Base-by-base conservation (phyloP, 2,797 vertebrate genomes). In the Muraenolepis orangiensis region DNA sequence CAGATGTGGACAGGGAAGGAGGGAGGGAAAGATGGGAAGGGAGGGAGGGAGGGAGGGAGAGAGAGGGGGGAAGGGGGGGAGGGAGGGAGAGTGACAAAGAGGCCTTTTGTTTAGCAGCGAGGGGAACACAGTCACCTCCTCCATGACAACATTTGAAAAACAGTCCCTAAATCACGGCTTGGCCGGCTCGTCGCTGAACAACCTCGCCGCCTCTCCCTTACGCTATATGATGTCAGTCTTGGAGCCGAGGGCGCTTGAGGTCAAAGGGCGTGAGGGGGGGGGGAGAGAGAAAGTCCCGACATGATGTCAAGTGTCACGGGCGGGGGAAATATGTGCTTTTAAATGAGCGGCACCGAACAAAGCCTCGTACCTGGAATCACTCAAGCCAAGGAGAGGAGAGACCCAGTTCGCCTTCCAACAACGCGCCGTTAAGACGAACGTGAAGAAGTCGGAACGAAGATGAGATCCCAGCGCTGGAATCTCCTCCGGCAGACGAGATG, bases 1-100 rank as follows among this genome's bases (percentile, higher is more conserved):
- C 91, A 93, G 89, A 92, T 91, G 91, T 89, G 90, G 86, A 85
- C 32, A 23, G 46, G 82, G 82, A 72, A 67, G 82, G 69, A n/a
- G 13, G n/a, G 34, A 11, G 28, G 38, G 64, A n/a, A n/a, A n/a
- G n/a, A n/a, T n/a, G n/a, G n/a, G n/a, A n/a, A n/a, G n/a, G n/a
- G n/a, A n/a, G 18, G 61, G 23, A 14, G 13, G n/a, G 61, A 13
- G 0, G 80, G 90, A 84, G 91, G 86, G 88, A 77, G 73, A 32
- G 23, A 76, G 72, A 81, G 67, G 64, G 7, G 10, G 30, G 28
- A 32, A 76, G 69, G 82, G 68, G 67, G 18, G 29, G 30, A 12
- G 69, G 32, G 51, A 16, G 51, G 16, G n/a, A n/a, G 23, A 26
- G 28, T 0, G 81, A 91, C 86, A 91, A 87, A 90, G 77, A 73